Base-by-base conservation (phyloP, 2,797 vertebrate genomes). In the Borostomias antarcticus region DNA sequence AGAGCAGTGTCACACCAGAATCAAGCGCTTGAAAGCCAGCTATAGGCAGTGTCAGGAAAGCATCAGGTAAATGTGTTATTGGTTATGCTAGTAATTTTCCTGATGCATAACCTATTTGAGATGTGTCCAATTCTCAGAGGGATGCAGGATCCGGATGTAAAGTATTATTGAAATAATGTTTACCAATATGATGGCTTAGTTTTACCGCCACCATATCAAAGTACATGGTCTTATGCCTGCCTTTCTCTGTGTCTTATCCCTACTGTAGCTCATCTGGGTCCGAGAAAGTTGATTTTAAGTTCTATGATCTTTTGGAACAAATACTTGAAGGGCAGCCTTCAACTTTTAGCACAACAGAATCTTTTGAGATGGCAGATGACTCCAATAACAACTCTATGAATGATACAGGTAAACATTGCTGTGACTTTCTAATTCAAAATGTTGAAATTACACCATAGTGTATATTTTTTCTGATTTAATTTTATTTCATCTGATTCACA, bases 1-100 rank as follows among this genome's bases (percentile, higher is more conserved):
- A 0, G 91, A 87, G 47, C 90, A 92, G 68, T 92, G 91, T 73
- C 89, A 91, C 82, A 90, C 90, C 59, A 74, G 91, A 73, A 89
- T 92, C 75, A 92, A 92, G 10, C 82, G 90, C 0, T 84, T 92
- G 13, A 92, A 92, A 64, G 73, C 88, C 0, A 84, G 61, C 71
- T 92, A 90, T 35, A 83, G 89, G 25, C 89, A 89, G 60, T 89
- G 86, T 73, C 85, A 80, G 63, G 90, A 90, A 21, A 89, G 68
- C 78, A 75, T 90, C 81, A 85, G 86, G 89, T 89, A 54, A 66
- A n/a, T n/a, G n/a, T n/a, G n/a, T n/a, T n/a, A n/a, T 0, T 19
- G 2, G n/a, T 35, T 28, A 28, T 13, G 13, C 17, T 28, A 28
- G 40, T 29, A 0, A 53, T 28, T 28, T 11, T 7, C 1, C 11